Base-by-base conservation (phyloP, 1,140 invertebrate species). In the Drosophila navojoa region DNA sequence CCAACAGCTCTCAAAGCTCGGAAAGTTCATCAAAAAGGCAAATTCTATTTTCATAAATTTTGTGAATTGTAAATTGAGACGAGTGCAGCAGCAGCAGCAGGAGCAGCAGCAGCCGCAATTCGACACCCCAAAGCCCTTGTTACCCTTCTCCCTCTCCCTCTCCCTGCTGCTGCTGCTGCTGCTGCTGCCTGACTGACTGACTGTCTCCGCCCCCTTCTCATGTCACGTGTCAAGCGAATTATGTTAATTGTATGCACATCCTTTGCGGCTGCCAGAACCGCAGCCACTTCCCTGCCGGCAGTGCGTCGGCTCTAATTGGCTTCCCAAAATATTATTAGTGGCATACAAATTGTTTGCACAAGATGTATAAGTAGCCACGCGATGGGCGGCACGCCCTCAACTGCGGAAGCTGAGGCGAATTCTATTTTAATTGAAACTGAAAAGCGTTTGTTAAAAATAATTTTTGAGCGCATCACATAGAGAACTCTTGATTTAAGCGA, bases 221-320 rank as follows among this genome's bases (percentile, higher is more conserved):
- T 79, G 90, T 82, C 90, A 90, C 90, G 90, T 91, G 90, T 91
- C 90, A 91, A 70, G 62, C 81, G 79, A 91, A 91, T 91, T 91
- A 91, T 91, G 90, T 76, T 91, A 91, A 91, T 91, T 91, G 90
- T 76, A 85, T 85, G 84, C 85, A 90, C 75, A 80, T 82, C 81
- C 71, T 85, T 85, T 90, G 76, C 50, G 68, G 71, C 73, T 57
- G 69, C 71, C 29, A 32, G 6, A 9, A 6, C 29, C 29, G 7
- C 29, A 32, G 29, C 29, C 62, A 67, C 38, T 61, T 69, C 29
- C 61, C 49, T 38, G 55, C 38, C 49, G 11, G 15, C 13, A 50
- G 79, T 76, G 79, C 77, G 82, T 57, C 79, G 82, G 35, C 50
- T 60, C 79, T 86, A 86, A 86, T 86, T 86, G 82, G 82, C 82